Conservation (phyloP, 2,797 vertebrate genomes). For the Paratrypauchen microcephalus region DNA sequence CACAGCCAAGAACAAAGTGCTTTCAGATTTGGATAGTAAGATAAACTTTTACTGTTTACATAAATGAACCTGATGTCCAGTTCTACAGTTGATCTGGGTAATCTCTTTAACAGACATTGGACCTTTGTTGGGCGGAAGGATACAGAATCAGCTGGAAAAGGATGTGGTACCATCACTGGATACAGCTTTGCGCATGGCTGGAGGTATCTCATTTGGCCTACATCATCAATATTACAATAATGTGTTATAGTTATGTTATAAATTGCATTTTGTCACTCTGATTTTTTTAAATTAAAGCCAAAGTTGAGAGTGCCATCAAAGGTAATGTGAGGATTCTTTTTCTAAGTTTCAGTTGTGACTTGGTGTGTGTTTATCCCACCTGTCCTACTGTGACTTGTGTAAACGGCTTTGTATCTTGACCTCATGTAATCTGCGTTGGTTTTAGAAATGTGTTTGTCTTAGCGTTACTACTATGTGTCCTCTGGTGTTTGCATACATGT, state of each 20-base stretch:
- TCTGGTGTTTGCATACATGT: neutral
- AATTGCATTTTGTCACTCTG: constrained; percentile 40
- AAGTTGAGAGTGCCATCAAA: constrained; percentile 87
- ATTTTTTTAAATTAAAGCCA: constrained; percentile 78
- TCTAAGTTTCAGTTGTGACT: constrained; percentile 48
- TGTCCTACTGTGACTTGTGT: constrained; percentile 23
- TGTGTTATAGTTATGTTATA: neutral
- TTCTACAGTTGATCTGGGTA: neutral
- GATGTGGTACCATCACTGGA: constrained; percentile 87
- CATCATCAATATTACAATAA: neutral
- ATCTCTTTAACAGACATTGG: constrained; percentile 80
- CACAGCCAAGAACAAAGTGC: constrained; percentile 87
- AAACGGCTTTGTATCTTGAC: neutral
- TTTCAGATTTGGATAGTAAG: constrained; percentile 92
- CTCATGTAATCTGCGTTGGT: constrained; percentile 6
- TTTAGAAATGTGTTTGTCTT: neutral
- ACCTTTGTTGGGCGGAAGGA: constrained; percentile 82
- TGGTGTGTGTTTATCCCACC: constrained; percentile 24
- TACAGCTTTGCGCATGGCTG: constrained; percentile 82
- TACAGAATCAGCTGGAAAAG: constrained; percentile 83
- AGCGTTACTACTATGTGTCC: neutral
- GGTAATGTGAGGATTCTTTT: constrained; percentile 71
- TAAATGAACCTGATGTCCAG: neutral
- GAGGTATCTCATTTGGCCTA: constrained; percentile 74
- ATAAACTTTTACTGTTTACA: constrained; percentile 33